A percentile compares a stretch with the other conserved stretches of the same genome.
Conservation (phyloP, 2,888 invertebrate species). For the Spatulosminthurus flaviceps region DNA sequence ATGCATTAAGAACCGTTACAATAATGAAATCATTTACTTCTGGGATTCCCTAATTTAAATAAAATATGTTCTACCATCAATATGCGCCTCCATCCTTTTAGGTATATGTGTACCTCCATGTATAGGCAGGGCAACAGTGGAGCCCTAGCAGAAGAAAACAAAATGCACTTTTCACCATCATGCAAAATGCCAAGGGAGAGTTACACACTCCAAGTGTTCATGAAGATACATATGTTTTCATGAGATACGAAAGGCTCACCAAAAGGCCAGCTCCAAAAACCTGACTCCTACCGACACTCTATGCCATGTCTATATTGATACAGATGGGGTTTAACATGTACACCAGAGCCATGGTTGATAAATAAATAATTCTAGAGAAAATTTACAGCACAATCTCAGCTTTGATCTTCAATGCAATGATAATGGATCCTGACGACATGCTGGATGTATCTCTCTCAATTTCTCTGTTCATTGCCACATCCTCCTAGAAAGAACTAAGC, state of each 20-base stretch:
- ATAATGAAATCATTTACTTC: constrained; percentile 29
- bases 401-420: constrained; percentile 40
- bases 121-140: not conserved
- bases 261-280: not conserved
- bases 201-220: not conserved
- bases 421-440: constrained; percentile 27
- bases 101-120: not conserved
- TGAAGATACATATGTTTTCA: not conserved
- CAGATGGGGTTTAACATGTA: constrained; percentile 36
- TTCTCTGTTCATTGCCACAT: constrained; percentile 13
- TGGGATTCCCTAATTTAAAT: constrained; percentile 35
- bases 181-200: too few species aligned
- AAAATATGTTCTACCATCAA: constrained; percentile 25
- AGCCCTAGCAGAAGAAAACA: not conserved
- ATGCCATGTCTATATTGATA: constrained; percentile 29
- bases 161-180: constrained; percentile 12
- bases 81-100: not conserved
- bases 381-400: constrained; percentile 44
- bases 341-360: constrained; percentile 29
- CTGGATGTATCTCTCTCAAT: constrained; percentile 10
- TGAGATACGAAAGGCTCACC: not conserved
- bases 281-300: not conserved
- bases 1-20: constrained; percentile 12
- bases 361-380: constrained; percentile 41
- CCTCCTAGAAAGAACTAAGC: constrained; percentile 1